These are phyloP conservation scores for Glossosoma conforme DNA, from an alignment of 1,140 invertebrate species.

Conservation along the genomic window DNA sequence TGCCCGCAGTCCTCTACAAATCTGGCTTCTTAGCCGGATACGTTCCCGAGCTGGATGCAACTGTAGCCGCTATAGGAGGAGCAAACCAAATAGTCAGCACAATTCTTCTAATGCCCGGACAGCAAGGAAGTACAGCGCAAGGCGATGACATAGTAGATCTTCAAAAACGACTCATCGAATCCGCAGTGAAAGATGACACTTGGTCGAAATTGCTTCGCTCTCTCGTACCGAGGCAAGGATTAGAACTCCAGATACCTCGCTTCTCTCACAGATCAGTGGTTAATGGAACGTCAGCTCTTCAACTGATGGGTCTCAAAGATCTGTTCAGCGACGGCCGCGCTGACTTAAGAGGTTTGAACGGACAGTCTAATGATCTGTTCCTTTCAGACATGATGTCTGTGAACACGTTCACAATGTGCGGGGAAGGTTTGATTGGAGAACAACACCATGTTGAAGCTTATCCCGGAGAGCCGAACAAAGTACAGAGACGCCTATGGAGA, in stretches of 20 bases:
- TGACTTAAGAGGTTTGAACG: constrained; percentile 75
- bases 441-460: constrained; percentile 75
- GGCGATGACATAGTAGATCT: constrained; percentile 69
- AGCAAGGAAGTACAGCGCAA: constrained; percentile 67
- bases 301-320: constrained; percentile 73
- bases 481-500: constrained; percentile 22
- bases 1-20: constrained; percentile 74
- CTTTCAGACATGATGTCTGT: constrained; percentile 76
- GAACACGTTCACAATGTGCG: constrained; percentile 73
- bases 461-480: constrained; percentile 55
- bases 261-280: constrained; percentile 77
- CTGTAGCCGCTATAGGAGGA: constrained; percentile 68
- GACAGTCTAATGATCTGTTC: constrained; percentile 65
- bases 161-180: constrained; percentile 62
- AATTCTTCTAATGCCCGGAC: constrained; percentile 73
- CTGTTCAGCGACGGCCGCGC: constrained; percentile 67
- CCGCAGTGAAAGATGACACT: constrained; percentile 59
- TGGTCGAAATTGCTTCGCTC: constrained; percentile 70
- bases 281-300: constrained; percentile 69
- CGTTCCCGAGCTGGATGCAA: constrained; percentile 75
- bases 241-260: constrained; percentile 76
- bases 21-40: constrained; percentile 73
- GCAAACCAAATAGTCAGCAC: constrained; percentile 67
- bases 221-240: constrained; percentile 63
- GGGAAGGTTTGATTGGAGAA: constrained; percentile 64